phyloP scores from a whole-genome alignment of 1,140 invertebrate species.

The Ceratina calcarata region DNA sequence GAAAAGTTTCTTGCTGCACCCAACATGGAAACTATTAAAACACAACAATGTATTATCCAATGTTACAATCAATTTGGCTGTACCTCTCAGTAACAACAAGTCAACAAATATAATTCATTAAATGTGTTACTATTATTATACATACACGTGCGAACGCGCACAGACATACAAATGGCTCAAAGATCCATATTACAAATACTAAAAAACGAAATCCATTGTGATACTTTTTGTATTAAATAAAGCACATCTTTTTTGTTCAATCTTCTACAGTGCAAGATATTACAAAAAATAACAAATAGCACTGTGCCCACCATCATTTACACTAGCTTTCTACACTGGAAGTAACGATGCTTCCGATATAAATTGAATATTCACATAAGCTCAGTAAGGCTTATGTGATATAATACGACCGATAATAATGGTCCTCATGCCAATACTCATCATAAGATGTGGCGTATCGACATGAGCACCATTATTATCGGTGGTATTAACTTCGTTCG shows the following conservation, averaged over 20 bases:
- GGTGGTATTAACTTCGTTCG: conserved; percentile 12
- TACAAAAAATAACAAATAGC: conserved; percentile 21
- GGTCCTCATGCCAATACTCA: too few species aligned
- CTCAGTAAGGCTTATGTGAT: conserved; percentile 5
- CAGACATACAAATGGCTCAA: neutral
- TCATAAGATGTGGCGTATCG: too few species aligned
- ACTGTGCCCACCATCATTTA: neutral
- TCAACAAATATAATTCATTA: neutral
- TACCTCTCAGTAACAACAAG: conserved; percentile 40
- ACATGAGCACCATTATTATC: conserved; percentile 31
- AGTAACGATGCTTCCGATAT: neutral
- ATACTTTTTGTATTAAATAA: conserved; percentile 5
- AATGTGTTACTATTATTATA: neutral
- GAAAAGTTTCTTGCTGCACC: conserved; percentile 69
- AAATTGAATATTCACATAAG: neutral
- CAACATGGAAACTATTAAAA: conserved; percentile 75
- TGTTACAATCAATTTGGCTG: conserved; percentile 73
- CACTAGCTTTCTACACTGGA: neutral
- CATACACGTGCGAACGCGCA: neutral
- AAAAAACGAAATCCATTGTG: conserved; percentile 4
- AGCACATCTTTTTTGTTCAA: neutral
- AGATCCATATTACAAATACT: conserved; percentile 10
- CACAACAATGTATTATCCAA: conserved; percentile 78
- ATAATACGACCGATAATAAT: too few species aligned
- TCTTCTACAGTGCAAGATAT: conserved; percentile 12